Conservation (phyloP, 2,888 invertebrate species). For the Teleiodes luculella region DNA sequence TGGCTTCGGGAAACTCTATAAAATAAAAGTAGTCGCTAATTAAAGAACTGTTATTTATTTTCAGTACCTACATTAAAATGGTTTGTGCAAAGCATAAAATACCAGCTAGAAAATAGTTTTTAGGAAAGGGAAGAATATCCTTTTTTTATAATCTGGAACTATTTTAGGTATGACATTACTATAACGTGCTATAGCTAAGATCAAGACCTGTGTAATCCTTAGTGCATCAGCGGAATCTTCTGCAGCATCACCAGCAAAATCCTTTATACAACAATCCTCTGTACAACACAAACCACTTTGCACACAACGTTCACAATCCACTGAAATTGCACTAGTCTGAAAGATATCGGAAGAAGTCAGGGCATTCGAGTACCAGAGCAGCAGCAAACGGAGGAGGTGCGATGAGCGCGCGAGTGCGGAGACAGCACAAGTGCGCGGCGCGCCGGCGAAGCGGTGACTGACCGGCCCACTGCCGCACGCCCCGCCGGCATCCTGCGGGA, state of each 20-base stretch:
- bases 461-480: constrained; percentile 74
- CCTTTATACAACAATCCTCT: constrained; percentile 57
- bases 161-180: too few relatives aligned
- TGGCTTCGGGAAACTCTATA: not conserved
- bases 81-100: not conserved
- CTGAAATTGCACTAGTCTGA: constrained; percentile 47
- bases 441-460: constrained; percentile 76
- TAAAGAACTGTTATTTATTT: not conserved
- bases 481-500: constrained; percentile 72
- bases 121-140: too few relatives aligned
- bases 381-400: constrained; percentile 58
- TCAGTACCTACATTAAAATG: not conserved
- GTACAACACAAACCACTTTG: constrained; percentile 58
- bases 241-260: constrained; percentile 52
- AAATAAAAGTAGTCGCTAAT: not conserved
- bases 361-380: constrained; percentile 53
- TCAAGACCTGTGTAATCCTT: constrained; percentile 35
- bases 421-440: constrained; percentile 61
- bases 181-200: not conserved
- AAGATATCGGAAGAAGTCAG: constrained; percentile 61
- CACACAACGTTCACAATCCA: constrained; percentile 68
- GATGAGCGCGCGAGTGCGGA: constrained; percentile 44
- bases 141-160: too few relatives aligned
- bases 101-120: too few relatives aligned
- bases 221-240: constrained; percentile 32